Conservation (phyloP, 2,888 invertebrate species). For the Pristionchus fissidentatus region DNA sequence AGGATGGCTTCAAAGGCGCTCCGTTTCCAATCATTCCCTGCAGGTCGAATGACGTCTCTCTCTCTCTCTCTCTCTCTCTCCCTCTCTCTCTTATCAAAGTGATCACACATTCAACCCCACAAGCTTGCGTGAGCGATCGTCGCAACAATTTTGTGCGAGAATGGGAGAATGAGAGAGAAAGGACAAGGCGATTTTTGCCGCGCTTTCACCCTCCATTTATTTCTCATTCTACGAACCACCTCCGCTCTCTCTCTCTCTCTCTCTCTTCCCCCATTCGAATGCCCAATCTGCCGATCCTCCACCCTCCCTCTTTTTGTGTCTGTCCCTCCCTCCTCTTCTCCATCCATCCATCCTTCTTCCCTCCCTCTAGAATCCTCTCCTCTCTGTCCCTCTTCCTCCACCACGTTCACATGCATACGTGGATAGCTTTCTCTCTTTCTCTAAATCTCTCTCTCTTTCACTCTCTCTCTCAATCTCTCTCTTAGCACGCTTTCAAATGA, state of each 20-base stretch:
- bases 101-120: too few relatives aligned
- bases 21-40: too few relatives aligned
- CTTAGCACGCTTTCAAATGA: background rate
- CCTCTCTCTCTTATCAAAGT: too few relatives aligned
- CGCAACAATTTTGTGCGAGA: too few relatives aligned
- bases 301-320: background rate
- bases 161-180: background rate
- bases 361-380: background rate
- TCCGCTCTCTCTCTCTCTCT: background rate
- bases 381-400: background rate
- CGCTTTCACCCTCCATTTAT: slow-evolving; percentile 33
- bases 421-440: too few relatives aligned
- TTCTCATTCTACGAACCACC: background rate
- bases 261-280: slow-evolving; percentile 29
- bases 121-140: background rate
- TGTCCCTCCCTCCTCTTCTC: background rate
- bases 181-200: slow-evolving; percentile 34
- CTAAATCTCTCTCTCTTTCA: too few relatives aligned
- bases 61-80: too few relatives aligned
- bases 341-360: background rate
- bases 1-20: too few relatives aligned
- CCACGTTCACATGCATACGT: slow-evolving; percentile 28
- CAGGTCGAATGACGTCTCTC: too few relatives aligned
- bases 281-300: slow-evolving; percentile 12
- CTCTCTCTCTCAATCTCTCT: background rate